phyloP scores from a whole-genome alignment of 2,888 invertebrate genomes.

The Ennomos fuscantarius region DNA sequence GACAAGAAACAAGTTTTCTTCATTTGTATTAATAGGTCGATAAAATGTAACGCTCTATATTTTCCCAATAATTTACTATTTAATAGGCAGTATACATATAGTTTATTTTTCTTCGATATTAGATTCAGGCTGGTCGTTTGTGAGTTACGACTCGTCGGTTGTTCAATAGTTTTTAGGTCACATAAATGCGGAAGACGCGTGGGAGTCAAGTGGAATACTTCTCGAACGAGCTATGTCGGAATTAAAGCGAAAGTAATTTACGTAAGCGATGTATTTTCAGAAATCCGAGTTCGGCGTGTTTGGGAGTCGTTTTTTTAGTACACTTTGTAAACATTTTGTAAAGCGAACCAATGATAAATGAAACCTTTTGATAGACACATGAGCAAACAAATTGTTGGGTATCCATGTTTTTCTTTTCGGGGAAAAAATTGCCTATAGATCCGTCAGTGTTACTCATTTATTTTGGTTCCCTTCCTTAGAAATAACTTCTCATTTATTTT shows the following conservation, averaged over 20 bases:
- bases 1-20: conserved; percentile 14
- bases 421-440: conserved; percentile 4
- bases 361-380: conserved; percentile 9
- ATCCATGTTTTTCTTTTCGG: conserved; percentile 1
- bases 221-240: conserved; percentile 8
- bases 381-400: conserved; percentile 13
- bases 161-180: conserved; percentile 40
- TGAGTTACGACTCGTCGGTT: conserved; percentile 42
- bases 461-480: conserved; percentile 15
- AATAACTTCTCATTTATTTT: conserved; percentile 22
- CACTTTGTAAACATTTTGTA: conserved; percentile 1
- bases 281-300: not conserved
- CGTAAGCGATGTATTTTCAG: conserved; percentile 4
- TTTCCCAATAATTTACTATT: conserved; percentile 23
- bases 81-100: conserved; percentile 3
- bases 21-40: conserved; percentile 18
- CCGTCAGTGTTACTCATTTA: conserved; percentile 9
- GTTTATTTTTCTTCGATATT: conserved; percentile 18
- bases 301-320: conserved; percentile 3
- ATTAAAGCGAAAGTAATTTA: conserved; percentile 9
- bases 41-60: conserved; percentile 27
- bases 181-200: conserved; percentile 24
- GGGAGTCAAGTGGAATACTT: conserved; percentile 17
- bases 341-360: conserved; percentile 7
- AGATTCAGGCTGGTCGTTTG: conserved; percentile 37